Conservation (phyloP, 2,888 invertebrate genomes). For the Callinectes sapidus region DNA sequence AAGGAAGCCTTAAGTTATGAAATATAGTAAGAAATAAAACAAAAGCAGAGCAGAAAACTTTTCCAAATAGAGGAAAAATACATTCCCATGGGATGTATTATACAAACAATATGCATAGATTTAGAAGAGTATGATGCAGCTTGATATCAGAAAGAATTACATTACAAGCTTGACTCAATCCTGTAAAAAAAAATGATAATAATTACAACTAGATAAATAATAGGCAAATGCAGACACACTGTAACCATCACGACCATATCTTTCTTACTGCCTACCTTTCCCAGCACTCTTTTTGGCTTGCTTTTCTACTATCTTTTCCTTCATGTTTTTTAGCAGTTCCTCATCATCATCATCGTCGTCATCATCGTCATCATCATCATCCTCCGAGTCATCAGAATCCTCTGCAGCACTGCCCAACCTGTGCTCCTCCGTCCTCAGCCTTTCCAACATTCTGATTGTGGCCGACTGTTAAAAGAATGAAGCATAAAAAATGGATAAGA, state of each 20-base stretch:
- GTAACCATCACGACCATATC: background rate
- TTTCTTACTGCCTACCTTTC: slow-evolving; percentile 44
- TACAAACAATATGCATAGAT: too few species aligned
- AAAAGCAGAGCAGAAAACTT: too few species aligned
- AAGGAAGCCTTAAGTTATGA: too few species aligned
- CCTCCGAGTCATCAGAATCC: slow-evolving; percentile 69
- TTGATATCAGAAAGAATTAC: too few species aligned
- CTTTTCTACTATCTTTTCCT: slow-evolving; percentile 45
- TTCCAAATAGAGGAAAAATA: too few species aligned
- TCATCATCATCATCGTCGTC: slow-evolving; percentile 73
- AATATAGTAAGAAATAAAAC: too few species aligned
- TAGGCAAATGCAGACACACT: background rate
- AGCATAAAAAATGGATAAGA: background rate
- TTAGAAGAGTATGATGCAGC: too few species aligned
- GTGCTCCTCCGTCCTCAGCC: slow-evolving; percentile 47
- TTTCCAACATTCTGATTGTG: slow-evolving; percentile 61
- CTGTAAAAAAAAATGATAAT: too few species aligned
- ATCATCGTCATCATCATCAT: slow-evolving; percentile 70
- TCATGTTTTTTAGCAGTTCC: slow-evolving; percentile 54
- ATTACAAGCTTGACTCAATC: too few species aligned
- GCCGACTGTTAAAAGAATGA: slow-evolving; percentile 48
- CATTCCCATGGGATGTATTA: too few species aligned
- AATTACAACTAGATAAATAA: too few species aligned
- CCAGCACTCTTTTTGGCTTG: slow-evolving; percentile 35
- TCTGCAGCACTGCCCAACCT: slow-evolving; percentile 53